These are phyloP conservation scores for Lipotes vexillifer DNA, from an alignment of 2,113 vertebrate genomes.

Conservation along the genomic window DNA sequence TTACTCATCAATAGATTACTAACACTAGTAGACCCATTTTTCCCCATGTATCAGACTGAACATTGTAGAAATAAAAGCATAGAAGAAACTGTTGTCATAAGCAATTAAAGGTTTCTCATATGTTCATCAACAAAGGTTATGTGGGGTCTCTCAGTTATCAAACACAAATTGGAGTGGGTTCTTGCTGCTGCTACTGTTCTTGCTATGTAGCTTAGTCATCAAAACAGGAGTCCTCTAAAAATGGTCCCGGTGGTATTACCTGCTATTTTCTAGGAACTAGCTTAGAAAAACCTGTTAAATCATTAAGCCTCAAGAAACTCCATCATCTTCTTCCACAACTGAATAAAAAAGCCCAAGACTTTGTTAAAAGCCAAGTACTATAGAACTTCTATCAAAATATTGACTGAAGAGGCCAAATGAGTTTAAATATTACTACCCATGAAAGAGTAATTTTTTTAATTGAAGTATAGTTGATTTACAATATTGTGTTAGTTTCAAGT, in stretches of 20 bases:
- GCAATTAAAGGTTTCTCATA: neutral
- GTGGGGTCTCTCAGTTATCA: neutral
- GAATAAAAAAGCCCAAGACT: neutral
- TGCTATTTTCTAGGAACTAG: neutral
- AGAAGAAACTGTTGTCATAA: neutral
- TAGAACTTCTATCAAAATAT: neutral
- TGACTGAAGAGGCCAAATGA: neutral
- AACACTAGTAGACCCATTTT: neutral
- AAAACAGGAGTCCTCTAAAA: neutral
- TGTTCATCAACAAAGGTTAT: neutral
- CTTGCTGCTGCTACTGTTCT: neutral
- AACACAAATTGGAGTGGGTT: neutral
- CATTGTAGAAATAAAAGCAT: neutral
- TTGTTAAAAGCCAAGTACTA: neutral
- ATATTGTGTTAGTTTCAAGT: neutral
- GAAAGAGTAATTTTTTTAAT: neutral
- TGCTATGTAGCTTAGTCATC: neutral
- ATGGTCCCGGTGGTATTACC: neutral
- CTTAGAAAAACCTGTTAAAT: neutral
- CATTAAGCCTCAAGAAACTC: neutral
- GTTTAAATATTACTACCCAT: neutral
- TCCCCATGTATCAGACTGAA: neutral
- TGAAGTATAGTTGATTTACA: neutral
- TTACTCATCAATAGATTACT: neutral
- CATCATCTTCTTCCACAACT: neutral